These are phyloP conservation scores for Thecocarcelia acutangulata DNA, from an alignment of 2,888 invertebrate species.

Conservation along the genomic window DNA sequence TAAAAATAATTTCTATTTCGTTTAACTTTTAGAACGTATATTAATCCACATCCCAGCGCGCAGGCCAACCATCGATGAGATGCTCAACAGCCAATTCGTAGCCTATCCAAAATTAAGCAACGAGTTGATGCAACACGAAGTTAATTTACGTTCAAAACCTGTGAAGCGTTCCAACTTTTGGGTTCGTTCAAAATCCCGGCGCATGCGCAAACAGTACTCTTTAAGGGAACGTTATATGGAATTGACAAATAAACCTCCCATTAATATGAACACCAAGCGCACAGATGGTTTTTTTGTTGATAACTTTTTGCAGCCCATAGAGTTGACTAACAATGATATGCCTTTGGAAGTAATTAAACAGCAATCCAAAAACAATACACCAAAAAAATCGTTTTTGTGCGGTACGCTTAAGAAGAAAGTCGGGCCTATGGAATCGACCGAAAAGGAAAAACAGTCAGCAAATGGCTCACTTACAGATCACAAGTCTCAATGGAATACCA, in stretches of 20 bases:
- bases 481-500: slow-evolving; percentile 76
- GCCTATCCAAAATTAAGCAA: slow-evolving; percentile 78
- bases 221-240: slow-evolving; percentile 80
- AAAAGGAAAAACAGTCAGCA: slow-evolving; percentile 76
- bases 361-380: slow-evolving; percentile 74
- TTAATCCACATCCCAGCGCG: slow-evolving; percentile 82
- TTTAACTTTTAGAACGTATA: slow-evolving; percentile 80
- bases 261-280: slow-evolving; percentile 80
- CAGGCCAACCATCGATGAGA: slow-evolving; percentile 82
- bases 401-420: slow-evolving; percentile 81
- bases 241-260: slow-evolving; percentile 78
- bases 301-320: slow-evolving; percentile 80
- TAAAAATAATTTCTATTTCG: background rate
- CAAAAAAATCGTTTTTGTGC: slow-evolving; percentile 77
- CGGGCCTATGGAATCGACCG: slow-evolving; percentile 79
- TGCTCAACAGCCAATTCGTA: slow-evolving; percentile 84
- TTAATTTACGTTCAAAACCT: slow-evolving; percentile 78
- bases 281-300: slow-evolving; percentile 79
- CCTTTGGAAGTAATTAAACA: slow-evolving; percentile 66
- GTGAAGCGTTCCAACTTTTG: slow-evolving; percentile 79
- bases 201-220: slow-evolving; percentile 79
- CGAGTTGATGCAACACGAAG: slow-evolving; percentile 80
- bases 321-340: slow-evolving; percentile 72
- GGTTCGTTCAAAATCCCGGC: slow-evolving; percentile 79
- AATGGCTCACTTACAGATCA: slow-evolving; percentile 73